These are phyloP conservation scores for Anarhynchus alexandrinus DNA, from an alignment of 2,113 vertebrate genomes.

Conservation along the genomic window DNA sequence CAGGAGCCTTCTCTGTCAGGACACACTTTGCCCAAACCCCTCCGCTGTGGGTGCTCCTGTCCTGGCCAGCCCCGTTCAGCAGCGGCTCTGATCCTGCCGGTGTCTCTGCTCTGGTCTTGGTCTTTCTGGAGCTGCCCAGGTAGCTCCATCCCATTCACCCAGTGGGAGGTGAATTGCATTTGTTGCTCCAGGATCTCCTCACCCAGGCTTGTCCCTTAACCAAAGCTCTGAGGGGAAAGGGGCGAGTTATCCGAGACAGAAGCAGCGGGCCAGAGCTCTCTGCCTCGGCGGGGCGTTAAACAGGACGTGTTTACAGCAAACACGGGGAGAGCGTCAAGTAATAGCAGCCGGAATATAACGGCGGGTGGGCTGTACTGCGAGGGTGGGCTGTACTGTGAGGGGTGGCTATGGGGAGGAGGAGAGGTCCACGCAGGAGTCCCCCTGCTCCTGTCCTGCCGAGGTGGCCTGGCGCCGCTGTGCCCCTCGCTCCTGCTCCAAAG, in stretches of 20 bases:
- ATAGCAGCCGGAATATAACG: accelerated
- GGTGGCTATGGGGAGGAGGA: not conserved
- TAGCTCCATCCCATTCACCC: accelerated
- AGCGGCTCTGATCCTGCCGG: accelerated
- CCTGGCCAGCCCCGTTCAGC: accelerated
- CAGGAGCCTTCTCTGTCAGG: not conserved
- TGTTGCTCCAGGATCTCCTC: too few species aligned
- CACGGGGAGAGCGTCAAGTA: not conserved
- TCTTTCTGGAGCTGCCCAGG: not conserved
- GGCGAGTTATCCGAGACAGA: not conserved
- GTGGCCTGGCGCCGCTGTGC: too few species aligned
- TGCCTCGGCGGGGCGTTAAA: too few species aligned
- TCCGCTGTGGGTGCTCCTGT: accelerated
- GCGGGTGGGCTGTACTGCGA: accelerated
- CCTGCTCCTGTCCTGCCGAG: accelerated
- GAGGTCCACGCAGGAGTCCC: too few species aligned
- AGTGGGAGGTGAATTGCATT: accelerated
- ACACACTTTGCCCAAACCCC: not conserved
- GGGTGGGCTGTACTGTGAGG: too few species aligned
- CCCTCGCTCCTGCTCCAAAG: not conserved
- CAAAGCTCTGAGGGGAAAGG: not conserved
- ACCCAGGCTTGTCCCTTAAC: too few species aligned
- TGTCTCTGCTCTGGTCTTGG: too few species aligned
- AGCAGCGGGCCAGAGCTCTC: not conserved
- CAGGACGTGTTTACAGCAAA: accelerated